Evolutionary conservation across 2,113 vertebrate species (phyloP).

Genomic region (Myrmophylax atrothorax): DNA sequence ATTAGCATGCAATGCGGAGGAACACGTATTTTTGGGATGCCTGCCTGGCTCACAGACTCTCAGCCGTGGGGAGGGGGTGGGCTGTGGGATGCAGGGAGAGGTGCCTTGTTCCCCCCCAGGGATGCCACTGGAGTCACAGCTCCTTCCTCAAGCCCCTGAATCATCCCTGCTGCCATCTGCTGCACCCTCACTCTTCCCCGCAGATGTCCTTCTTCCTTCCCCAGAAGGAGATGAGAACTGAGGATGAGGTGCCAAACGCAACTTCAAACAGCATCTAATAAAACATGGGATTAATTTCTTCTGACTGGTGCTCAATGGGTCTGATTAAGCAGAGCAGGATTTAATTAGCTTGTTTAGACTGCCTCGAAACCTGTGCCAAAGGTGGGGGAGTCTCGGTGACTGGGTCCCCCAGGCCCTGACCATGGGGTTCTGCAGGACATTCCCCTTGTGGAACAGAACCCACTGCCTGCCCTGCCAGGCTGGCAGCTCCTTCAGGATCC

Average conservation of each 20-base stretch:
- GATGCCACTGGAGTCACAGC: constrained; percentile 29
- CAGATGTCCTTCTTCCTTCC: constrained; percentile 70
- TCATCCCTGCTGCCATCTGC: constrained; percentile 63
- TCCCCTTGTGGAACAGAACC: neutral
- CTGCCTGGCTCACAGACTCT: constrained; percentile 3
- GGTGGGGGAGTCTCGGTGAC: neutral
- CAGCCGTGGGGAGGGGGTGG: neutral
- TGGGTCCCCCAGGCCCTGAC: neutral
- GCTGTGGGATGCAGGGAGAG: constrained; percentile 25
- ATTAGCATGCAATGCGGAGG: constrained; percentile 56
- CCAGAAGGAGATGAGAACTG: constrained; percentile 57
- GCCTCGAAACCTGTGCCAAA: neutral
- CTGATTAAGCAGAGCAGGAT: constrained; percentile 63
- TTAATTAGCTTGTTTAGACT: constrained; percentile 63
- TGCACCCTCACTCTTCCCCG: constrained; percentile 55
- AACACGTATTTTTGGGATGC: constrained; percentile 63
- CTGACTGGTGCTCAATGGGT: constrained; percentile 64
- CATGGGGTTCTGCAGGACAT: neutral
- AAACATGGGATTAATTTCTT: constrained; percentile 60
- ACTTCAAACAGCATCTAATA: constrained; percentile 63
- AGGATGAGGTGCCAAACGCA: constrained; percentile 51
- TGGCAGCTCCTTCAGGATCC: neutral
- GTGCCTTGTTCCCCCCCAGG: neutral
- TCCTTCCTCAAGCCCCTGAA: constrained; percentile 61
- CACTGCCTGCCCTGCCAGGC: neutral